A percentile compares a stretch with the other conserved stretches of the same genome.
Conservation (phyloP, 2,113 vertebrate genomes). For the Sturnira hondurensis region DNA sequence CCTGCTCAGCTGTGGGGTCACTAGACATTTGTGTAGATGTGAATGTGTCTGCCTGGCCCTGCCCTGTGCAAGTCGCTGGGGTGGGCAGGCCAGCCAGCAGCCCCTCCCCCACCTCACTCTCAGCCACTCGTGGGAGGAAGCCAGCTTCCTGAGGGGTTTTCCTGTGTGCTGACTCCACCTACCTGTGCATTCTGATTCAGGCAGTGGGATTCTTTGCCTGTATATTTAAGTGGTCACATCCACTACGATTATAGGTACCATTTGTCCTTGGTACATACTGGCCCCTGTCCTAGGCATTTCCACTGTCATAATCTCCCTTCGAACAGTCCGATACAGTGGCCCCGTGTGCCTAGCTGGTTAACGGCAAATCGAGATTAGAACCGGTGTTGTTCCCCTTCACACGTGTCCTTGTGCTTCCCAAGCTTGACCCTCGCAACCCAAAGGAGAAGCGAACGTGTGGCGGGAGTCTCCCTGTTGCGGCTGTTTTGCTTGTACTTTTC, state of each 20-base stretch:
- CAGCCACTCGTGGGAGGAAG: background rate
- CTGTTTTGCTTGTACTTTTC: background rate
- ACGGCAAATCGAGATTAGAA: background rate
- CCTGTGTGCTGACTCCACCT: background rate
- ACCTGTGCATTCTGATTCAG: no score
- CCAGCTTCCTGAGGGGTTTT: background rate
- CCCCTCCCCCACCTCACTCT: background rate
- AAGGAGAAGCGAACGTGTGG: background rate
- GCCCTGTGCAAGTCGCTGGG: background rate
- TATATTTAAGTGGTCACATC: background rate
- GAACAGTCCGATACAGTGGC: background rate
- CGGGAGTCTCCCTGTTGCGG: background rate
- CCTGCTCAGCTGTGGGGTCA: background rate
- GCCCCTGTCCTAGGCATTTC: background rate
- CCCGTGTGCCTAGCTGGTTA: background rate
- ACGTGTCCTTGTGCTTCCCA: background rate
- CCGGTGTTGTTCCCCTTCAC: background rate
- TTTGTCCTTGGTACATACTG: background rate
- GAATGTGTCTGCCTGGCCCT: background rate
- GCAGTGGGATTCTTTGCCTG: background rate
- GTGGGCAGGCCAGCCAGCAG: background rate
- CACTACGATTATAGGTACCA: background rate
- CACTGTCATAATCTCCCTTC: background rate
- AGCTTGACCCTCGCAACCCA: background rate
- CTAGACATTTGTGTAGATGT: background rate